These are phyloP conservation scores for Xenotilapia caudafasciata DNA, from an alignment of 2,113 vertebrate genomes.

Conservation along the genomic window DNA sequence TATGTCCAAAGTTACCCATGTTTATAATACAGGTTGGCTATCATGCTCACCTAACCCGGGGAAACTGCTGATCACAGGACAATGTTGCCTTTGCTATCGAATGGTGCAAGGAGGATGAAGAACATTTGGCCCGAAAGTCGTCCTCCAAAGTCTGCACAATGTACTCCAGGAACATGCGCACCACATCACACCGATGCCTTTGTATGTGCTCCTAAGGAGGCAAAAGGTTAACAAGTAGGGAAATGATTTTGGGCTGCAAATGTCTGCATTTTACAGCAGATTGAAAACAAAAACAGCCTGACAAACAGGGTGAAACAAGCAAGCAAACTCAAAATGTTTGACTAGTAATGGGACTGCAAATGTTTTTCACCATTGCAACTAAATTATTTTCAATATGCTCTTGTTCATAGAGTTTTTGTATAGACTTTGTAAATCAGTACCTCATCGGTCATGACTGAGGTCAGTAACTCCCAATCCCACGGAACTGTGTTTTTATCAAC, in stretches of 20 bases:
- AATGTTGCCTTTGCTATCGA: conserved; percentile 80
- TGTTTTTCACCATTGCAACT: not conserved
- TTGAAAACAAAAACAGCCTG: not conserved
- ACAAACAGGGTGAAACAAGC: not conserved
- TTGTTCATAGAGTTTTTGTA: not conserved
- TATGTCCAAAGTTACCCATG: not conserved
- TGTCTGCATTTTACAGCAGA: not conserved
- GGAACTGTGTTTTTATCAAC: conserved; percentile 71
- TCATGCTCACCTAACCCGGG: conserved; percentile 79
- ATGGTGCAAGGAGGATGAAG: conserved; percentile 60
- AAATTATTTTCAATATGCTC: not conserved
- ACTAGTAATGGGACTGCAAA: not conserved
- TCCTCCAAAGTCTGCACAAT: conserved; percentile 88
- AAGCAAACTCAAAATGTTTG: not conserved
- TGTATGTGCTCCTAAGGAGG: conserved; percentile 14
- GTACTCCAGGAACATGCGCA: conserved; percentile 83
- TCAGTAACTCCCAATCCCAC: conserved; percentile 88
- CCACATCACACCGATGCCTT: conserved; percentile 43
- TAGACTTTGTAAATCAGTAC: conserved; percentile 56
- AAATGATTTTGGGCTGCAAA: not conserved
- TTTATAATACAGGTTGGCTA: not conserved
- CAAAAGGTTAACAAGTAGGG: not conserved
- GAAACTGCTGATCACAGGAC: conserved; percentile 80
- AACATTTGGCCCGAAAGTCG: conserved; percentile 77
- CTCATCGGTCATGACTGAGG: conserved; percentile 76